These are phyloP conservation scores for Ennomos quercinarius DNA, from an alignment of 2,888 invertebrate species.

Conservation along the genomic window DNA sequence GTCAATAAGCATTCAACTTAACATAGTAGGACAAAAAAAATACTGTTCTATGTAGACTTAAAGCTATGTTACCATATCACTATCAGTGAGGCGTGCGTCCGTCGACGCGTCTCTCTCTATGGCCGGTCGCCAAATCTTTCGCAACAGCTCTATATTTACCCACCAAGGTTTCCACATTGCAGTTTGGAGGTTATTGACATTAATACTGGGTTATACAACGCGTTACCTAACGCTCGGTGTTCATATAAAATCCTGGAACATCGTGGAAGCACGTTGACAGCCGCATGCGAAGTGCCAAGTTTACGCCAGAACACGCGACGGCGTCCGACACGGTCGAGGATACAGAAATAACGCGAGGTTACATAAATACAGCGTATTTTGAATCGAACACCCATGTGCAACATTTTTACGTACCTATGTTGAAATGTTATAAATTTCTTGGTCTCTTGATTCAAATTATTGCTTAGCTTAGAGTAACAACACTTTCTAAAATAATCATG, in stretches of 20 bases:
- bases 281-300: constrained; percentile 72
- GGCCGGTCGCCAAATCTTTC: constrained; percentile 79
- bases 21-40: neutral
- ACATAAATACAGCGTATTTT: constrained; percentile 50
- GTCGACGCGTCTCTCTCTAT: constrained; percentile 51
- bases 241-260: constrained; percentile 57
- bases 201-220: constrained; percentile 69
- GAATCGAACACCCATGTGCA: constrained; percentile 34
- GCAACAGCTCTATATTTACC: constrained; percentile 75
- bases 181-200: constrained; percentile 84
- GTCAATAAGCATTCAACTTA: no score
- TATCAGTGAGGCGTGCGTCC: constrained; percentile 61
- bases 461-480: neutral
- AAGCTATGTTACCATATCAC: constrained; percentile 58
- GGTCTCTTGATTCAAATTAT: constrained; percentile 4
- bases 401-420: constrained; percentile 8
- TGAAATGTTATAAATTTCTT: constrained; percentile 12
- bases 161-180: constrained; percentile 77
- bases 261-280: constrained; percentile 53
- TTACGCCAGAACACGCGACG: constrained; percentile 59
- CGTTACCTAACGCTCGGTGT: constrained; percentile 61
- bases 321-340: constrained; percentile 44
- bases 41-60: neutral
- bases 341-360: constrained; percentile 74
- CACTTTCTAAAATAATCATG: neutral